These are phyloP conservation scores for Rissa tridactyla DNA, from an alignment of 2,113 vertebrate genomes.

Conservation along the genomic window DNA sequence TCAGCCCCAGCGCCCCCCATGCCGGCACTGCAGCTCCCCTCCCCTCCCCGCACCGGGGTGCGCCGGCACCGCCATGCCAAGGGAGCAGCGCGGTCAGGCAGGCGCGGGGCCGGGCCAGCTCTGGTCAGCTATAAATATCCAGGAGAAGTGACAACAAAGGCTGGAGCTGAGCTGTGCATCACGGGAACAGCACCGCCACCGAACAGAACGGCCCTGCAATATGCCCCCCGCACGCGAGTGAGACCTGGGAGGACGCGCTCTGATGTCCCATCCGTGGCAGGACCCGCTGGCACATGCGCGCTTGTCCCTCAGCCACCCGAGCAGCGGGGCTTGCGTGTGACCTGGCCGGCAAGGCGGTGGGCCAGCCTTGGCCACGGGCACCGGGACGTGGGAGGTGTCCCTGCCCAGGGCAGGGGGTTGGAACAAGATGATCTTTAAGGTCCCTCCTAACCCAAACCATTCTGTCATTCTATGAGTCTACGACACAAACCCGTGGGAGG, in stretches of 20 bases:
- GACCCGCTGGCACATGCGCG: accelerated
- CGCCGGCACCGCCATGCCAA: background rate
- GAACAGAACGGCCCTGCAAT: accelerated
- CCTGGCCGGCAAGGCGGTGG: accelerated
- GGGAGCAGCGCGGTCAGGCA: background rate
- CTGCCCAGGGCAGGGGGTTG: background rate
- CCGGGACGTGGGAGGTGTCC: background rate
- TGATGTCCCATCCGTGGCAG: accelerated
- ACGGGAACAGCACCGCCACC: background rate
- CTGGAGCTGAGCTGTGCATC: background rate
- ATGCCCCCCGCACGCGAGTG: accelerated
- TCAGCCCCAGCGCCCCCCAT: background rate
- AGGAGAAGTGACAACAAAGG: background rate
- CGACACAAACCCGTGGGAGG: accelerated
- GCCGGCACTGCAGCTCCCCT: background rate
- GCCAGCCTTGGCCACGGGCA: background rate
- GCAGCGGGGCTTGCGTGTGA: accelerated
- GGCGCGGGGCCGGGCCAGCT: background rate
- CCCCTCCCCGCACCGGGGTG: background rate
- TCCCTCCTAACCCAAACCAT: background rate
- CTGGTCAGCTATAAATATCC: background rate
- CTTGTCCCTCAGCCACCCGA: background rate
- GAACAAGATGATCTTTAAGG: background rate
- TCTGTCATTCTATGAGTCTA: no score
- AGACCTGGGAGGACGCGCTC: background rate